Percentiles rank a stretch among this genome's conserved stretches.
phyloP scores from a whole-genome alignment of 2,888 invertebrate species.

The Dicycla oo region DNA sequence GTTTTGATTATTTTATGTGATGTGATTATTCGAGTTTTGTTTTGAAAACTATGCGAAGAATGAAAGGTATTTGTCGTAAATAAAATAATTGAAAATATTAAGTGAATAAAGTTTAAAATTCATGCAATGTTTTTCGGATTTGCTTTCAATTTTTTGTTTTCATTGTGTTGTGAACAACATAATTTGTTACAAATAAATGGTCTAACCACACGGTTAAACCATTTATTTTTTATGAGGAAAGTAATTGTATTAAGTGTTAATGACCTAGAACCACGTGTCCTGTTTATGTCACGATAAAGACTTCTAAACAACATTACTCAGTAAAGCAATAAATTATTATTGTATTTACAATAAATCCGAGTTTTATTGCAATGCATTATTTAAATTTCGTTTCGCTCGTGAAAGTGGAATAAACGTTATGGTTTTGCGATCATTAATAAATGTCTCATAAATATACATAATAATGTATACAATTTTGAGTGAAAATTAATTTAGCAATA shows the following conservation, averaged over 20 bases:
- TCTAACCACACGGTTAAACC: too few relatives aligned
- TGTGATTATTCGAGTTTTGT: conserved; percentile 21
- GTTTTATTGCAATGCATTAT: background rate
- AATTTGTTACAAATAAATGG: too few relatives aligned
- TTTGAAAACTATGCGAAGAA: background rate
- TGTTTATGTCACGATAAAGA: conserved; percentile 4
- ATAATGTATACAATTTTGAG: background rate
- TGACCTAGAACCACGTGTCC: conserved; percentile 1
- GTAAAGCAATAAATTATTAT: background rate
- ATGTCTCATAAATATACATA: background rate
- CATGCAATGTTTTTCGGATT: background rate
- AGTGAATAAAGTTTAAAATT: background rate
- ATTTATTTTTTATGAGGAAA: background rate
- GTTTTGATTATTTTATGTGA: conserved; percentile 29
- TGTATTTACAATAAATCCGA: background rate
- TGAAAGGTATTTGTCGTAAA: background rate
- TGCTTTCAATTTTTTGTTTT: background rate
- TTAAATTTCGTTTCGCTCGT: conserved; percentile 11
- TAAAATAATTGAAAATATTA: background rate
- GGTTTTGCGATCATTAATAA: conserved; percentile 2
- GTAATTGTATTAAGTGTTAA: background rate
- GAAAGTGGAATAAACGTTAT: background rate
- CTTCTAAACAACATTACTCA: conserved; percentile 1
- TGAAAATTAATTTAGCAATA: background rate
- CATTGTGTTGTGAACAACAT: background rate